Base-by-base conservation (phyloP, 2,888 invertebrate genomes). In the Drosophila neotestacea region DNA sequence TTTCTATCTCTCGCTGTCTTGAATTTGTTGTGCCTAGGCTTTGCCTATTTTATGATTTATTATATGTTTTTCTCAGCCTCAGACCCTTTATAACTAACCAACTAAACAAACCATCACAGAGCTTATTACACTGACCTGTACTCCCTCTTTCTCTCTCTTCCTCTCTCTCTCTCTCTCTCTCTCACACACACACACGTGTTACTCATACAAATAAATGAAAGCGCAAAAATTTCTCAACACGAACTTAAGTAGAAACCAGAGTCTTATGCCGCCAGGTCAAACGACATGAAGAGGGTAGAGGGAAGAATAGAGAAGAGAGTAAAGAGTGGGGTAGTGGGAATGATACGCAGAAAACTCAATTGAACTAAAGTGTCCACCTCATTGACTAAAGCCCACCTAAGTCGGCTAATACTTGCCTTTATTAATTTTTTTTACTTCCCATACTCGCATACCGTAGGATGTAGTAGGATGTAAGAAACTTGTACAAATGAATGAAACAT, bases 21-120 rank as follows among this genome's bases (percentile, higher is more conserved):
- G 55, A 36, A 32, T 36, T 54, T 50, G 60, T 59, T 66, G 70
- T 77, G 46, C 38, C 54, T 51, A 51, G 75, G 70, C 77, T 73
- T 75, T 85, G 85, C 83, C 87, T 87, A 85, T 84, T 87, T 84
- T 84, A 84, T 87, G 83, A 87, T 84, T 84, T 84, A 84, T 84
- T 85, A 83, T 87, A 76, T 82, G 70, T 79, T 85, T 82, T 79
- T 67, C 70, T 66, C 60, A 44, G 30, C 44, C 63, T 7, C 16
- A 6, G 47, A 32, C 34, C 10, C 28, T 11, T 7, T 47, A 41
- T 56, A 73, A 63, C 73, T 69, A 74, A 72, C 68, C 71, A 79
- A 38, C 56, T 58, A 47, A 58, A 46, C 56, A 46, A 47, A 44
- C 48, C 64, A 62, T 71, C 69, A 55, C 62, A 52, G 55, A 79